These are phyloP conservation scores for Rallus limicola DNA, from an alignment of 2,113 vertebrate species.

Conservation along the genomic window DNA sequence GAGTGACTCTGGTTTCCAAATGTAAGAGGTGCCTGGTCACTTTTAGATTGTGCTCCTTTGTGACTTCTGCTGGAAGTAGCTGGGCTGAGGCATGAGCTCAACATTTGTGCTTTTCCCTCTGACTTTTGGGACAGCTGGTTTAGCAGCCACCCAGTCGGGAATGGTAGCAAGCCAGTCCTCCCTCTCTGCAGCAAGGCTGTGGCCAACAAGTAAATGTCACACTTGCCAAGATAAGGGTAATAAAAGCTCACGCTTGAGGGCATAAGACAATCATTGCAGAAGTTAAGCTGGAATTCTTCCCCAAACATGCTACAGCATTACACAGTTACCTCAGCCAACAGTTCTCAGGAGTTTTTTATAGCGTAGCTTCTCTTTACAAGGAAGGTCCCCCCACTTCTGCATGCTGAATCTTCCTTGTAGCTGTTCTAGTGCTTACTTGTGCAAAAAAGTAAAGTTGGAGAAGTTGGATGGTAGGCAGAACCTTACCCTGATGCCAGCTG, in stretches of 20 bases:
- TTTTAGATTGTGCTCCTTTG: background rate
- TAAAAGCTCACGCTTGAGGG: conserved; percentile 8
- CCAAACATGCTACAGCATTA: background rate
- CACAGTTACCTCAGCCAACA: background rate
- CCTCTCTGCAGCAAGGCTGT: background rate
- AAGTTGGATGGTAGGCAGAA: background rate
- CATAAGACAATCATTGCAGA: conserved; percentile 4
- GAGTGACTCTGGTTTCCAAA: background rate
- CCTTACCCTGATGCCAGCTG: background rate
- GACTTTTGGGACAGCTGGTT: background rate
- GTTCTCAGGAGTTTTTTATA: background rate
- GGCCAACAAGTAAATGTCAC: background rate
- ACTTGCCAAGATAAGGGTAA: conserved; percentile 22
- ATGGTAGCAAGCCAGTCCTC: background rate
- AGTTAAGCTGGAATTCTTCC: conserved; percentile 20
- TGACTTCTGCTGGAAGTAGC: background rate
- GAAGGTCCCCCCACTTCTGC: background rate
- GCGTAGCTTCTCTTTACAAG: background rate
- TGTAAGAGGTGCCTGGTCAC: background rate
- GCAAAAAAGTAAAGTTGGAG: background rate
- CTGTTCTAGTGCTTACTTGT: background rate
- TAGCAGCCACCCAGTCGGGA: background rate
- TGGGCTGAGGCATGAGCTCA: background rate
- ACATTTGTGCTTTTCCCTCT: background rate
- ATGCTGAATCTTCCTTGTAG: background rate